Evolutionary conservation across 2,888 invertebrate species (phyloP).

Genomic region (Caenorhabditis macrosperma): DNA sequence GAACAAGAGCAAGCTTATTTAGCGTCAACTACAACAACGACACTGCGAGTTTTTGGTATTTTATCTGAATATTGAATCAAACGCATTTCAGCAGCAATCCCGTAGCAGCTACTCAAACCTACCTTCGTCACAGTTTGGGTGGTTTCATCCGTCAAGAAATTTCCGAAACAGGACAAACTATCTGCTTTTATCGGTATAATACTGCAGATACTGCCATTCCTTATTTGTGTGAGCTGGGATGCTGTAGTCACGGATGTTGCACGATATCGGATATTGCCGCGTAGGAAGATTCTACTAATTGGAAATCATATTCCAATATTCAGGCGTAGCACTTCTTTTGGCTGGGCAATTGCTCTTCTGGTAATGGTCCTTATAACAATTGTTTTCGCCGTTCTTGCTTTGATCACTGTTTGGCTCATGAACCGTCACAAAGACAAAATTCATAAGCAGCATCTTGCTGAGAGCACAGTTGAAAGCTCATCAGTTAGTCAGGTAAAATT

Average conservation of each 20-base stretch:
- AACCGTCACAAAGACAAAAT: slow-evolving; percentile 66
- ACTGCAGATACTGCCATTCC: slow-evolving; percentile 70
- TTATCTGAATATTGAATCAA: not conserved
- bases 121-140: slow-evolving; percentile 63
- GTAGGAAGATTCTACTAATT: too few relatives aligned
- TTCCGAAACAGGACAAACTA: slow-evolving; percentile 73
- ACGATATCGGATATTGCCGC: slow-evolving; percentile 71
- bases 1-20: slow-evolving; percentile 75
- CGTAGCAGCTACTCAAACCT: slow-evolving; percentile 12
- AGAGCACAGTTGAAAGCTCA: slow-evolving; percentile 60
- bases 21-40: slow-evolving; percentile 70
- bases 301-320: too few relatives aligned
- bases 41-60: slow-evolving; percentile 32
- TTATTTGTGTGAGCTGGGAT: slow-evolving; percentile 75
- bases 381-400: slow-evolving; percentile 64
- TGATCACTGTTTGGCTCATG: slow-evolving; percentile 65
- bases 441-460: slow-evolving; percentile 62
- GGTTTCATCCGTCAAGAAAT: slow-evolving; percentile 73
- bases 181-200: slow-evolving; percentile 73
- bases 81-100: slow-evolving; percentile 10
- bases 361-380: slow-evolving; percentile 71
- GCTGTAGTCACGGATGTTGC: slow-evolving; percentile 76
- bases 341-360: slow-evolving; percentile 76
- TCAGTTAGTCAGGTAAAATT: slow-evolving; percentile 58
- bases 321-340: slow-evolving; percentile 69